Conservation (phyloP, 2,113 vertebrate genomes). For the Regulus satrapa region DNA sequence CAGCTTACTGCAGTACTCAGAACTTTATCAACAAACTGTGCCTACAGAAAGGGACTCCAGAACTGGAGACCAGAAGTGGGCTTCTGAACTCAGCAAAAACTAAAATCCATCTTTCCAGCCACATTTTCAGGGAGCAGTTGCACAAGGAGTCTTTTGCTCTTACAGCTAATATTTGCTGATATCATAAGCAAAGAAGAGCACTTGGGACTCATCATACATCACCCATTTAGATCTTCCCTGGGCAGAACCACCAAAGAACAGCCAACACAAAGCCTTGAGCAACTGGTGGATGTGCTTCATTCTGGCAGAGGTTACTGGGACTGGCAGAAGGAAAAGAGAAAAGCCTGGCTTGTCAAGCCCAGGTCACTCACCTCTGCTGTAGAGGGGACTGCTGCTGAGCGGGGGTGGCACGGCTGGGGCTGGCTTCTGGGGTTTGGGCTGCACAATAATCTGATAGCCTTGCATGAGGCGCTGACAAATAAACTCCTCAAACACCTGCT, state of each 20-base stretch:
- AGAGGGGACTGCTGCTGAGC: constrained; percentile 93
- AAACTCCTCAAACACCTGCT: constrained; percentile 97
- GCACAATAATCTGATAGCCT: constrained; percentile 97
- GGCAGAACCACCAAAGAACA: background rate
- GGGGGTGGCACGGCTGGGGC: constrained; percentile 75
- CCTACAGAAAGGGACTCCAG: background rate
- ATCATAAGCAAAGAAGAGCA: background rate
- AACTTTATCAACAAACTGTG: background rate
- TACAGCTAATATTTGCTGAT: background rate
- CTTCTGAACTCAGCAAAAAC: background rate
- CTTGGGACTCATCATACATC: background rate
- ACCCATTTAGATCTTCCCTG: background rate
- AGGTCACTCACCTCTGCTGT: constrained; percentile 84
- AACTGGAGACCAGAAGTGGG: background rate
- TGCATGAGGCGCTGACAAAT: constrained; percentile 98
- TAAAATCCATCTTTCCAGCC: background rate
- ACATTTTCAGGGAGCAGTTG: background rate
- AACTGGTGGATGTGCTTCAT: background rate
- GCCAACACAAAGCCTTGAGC: background rate
- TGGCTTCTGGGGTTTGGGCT: constrained; percentile 81
- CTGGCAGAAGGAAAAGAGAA: background rate
- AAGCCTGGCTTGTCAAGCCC: background rate
- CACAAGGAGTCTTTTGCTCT: background rate
- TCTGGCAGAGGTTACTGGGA: background rate
- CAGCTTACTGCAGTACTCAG: background rate